Conservation (phyloP, 2,888 invertebrate genomes). For the Trachelus iudaicus region DNA sequence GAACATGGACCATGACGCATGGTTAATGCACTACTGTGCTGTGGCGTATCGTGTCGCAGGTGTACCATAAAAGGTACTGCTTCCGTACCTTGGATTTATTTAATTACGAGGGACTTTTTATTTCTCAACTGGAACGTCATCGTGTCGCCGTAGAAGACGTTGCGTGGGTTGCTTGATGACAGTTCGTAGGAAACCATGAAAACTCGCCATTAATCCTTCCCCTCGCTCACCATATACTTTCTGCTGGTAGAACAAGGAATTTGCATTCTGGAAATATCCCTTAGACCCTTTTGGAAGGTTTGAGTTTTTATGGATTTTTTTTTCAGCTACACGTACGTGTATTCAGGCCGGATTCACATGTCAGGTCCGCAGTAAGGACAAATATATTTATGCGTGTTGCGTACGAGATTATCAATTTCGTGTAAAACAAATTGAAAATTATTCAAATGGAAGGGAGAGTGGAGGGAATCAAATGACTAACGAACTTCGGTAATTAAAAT, state of each 20-base stretch:
- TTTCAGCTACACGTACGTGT: background rate
- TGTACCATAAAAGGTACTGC: background rate
- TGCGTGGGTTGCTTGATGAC: background rate
- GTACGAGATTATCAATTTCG: too few species aligned
- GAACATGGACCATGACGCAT: background rate
- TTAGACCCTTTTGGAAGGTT: background rate
- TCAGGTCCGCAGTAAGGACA: background rate
- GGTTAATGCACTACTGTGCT: background rate
- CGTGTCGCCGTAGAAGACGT: background rate
- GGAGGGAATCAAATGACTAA: slow-evolving; percentile 13
- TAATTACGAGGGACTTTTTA: background rate
- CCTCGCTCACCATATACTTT: background rate
- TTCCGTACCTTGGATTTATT: background rate
- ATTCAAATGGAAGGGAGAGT: background rate
- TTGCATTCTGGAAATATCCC: background rate
- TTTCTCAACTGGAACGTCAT: background rate
- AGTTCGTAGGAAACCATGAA: background rate
- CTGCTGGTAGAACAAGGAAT: background rate
- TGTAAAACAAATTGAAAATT: background rate
- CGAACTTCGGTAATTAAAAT: slow-evolving; percentile 15
- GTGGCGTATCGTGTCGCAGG: background rate
- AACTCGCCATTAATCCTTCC: background rate
- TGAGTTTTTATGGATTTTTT: background rate
- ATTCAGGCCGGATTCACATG: background rate
- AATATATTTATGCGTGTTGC: background rate